Evolutionary conservation across 2,113 vertebrate genomes (phyloP).

Genomic region (Xenopus borealis): DNA sequence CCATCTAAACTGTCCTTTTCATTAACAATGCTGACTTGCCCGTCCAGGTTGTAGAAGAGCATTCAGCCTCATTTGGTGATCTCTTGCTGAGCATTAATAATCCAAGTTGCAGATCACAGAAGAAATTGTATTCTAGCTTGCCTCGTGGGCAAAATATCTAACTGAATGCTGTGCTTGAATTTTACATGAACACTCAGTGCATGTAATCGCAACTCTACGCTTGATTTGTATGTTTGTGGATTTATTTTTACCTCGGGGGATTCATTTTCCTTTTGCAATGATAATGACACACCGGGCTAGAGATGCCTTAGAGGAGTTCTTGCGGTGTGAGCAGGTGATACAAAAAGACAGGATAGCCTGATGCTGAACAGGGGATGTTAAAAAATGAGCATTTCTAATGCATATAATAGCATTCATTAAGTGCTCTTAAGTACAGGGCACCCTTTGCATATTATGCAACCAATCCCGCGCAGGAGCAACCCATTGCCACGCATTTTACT

Average conservation of each 20-base stretch:
- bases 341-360: not conserved
- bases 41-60: slow-evolving; percentile 42
- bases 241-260: slow-evolving; percentile 53
- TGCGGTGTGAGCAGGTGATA: not conserved
- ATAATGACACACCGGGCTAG: slow-evolving; percentile 46
- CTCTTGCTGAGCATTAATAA: slow-evolving; percentile 56
- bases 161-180: slow-evolving; percentile 50
- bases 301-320: not conserved
- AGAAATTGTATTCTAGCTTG: slow-evolving; percentile 49
- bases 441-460: no score
- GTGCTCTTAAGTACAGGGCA: no score
- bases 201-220: slow-evolving; percentile 39
- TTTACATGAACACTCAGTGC: slow-evolving; percentile 51
- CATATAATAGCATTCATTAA: no score
- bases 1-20: slow-evolving; percentile 34
- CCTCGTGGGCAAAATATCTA: slow-evolving; percentile 54
- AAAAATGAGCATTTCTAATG: no score
- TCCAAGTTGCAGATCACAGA: slow-evolving; percentile 53
- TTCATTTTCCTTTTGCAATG: slow-evolving; percentile 38
- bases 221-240: slow-evolving; percentile 53
- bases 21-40: slow-evolving; percentile 39
- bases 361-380: no score
- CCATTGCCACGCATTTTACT: no score
- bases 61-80: slow-evolving; percentile 47
- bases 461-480: no score